Evolutionary conservation across 2,113 vertebrate genomes (phyloP).

Genomic region (Poecile atricapillus): DNA sequence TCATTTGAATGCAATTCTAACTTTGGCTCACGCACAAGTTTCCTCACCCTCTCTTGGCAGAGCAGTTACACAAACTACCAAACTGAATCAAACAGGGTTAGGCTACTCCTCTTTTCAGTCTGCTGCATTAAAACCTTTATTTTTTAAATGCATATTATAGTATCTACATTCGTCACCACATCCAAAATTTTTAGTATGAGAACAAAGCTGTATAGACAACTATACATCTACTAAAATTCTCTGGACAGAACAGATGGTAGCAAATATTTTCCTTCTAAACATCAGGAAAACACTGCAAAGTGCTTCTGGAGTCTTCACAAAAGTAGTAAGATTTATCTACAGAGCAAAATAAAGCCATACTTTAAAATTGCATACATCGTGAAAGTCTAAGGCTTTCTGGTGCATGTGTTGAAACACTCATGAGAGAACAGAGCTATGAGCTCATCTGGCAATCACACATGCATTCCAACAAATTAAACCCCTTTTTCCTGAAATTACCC

Average conservation of each 20-base stretch:
- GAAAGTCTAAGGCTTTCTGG: background rate
- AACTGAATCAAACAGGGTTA: background rate
- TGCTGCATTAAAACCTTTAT: background rate
- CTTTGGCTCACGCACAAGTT: background rate
- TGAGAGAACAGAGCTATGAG: background rate
- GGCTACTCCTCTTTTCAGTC: background rate
- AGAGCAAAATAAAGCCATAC: background rate
- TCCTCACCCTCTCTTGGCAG: constrained; percentile 10
- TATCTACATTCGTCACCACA: background rate
- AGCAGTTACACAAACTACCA: background rate
- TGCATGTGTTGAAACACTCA: background rate
- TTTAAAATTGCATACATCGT: background rate
- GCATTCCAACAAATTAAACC: background rate
- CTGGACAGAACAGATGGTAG: background rate
- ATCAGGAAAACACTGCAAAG: background rate
- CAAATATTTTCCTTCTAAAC: background rate
- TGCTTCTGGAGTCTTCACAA: background rate
- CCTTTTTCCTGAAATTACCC: background rate
- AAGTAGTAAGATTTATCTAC: background rate
- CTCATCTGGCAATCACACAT: background rate
- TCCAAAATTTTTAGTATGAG: background rate
- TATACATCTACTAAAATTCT: background rate
- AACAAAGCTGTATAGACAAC: background rate
- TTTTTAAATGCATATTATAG: background rate
- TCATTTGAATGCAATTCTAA: constrained; percentile 1